Evolutionary conservation across 2,113 vertebrate species (phyloP).

Genomic region (Eretmochelys imbricata): DNA sequence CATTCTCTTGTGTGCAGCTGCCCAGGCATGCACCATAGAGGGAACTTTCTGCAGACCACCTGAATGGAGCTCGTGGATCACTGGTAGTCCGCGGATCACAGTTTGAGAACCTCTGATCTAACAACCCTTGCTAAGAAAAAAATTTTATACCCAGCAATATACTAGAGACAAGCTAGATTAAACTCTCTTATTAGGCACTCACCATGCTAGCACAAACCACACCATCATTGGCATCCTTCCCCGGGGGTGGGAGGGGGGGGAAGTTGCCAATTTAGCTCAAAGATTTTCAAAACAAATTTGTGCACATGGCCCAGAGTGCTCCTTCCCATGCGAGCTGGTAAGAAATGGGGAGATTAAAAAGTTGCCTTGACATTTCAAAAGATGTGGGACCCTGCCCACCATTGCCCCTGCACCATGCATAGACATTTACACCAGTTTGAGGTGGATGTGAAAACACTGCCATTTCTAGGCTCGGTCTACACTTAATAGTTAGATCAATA

Average conservation of each 20-base stretch:
- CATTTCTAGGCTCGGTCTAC: neutral
- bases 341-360: neutral
- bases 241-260: rapidly evolving
- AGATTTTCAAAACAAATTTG: neutral
- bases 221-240: neutral
- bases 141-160: neutral
- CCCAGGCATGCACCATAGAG: no score
- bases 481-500: neutral
- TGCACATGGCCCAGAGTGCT: no score
- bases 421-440: neutral
- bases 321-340: neutral
- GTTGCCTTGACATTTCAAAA: neutral
- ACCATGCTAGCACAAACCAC: neutral
- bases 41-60: no score
- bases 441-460: neutral
- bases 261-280: neutral
- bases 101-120: neutral
- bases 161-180: neutral
- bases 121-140: neutral
- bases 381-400: neutral
- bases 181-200: neutral
- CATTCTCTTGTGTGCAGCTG: no score
- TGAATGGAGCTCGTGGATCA: no score
- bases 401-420: neutral
- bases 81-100: no score